Evolutionary conservation across 2,888 invertebrate genomes (phyloP).

Genomic region (Myathropa florea): DNA sequence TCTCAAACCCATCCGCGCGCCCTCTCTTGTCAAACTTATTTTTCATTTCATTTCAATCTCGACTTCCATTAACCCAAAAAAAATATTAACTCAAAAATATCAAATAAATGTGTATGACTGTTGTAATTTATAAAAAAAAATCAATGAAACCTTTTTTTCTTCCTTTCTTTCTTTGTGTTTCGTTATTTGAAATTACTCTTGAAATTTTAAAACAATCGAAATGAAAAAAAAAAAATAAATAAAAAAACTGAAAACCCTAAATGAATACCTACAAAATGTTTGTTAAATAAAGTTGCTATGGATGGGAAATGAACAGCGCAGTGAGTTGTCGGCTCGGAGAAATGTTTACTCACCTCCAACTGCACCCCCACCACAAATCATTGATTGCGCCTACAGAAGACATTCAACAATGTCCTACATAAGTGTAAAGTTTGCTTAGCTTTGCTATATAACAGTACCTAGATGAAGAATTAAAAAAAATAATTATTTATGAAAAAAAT

Average conservation of each 20-base stretch:
- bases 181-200: not conserved
- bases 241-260: slow-evolving; percentile 10
- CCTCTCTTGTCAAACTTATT: not conserved
- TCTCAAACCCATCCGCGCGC: not conserved
- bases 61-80: not conserved
- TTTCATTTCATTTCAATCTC: slow-evolving; percentile 14
- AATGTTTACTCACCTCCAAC: slow-evolving; percentile 78
- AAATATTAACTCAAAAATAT: slow-evolving; percentile 2
- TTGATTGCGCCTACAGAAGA: slow-evolving; percentile 76
- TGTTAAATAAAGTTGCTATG: slow-evolving; percentile 76
- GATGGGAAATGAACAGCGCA: slow-evolving; percentile 77
- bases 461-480: slow-evolving; percentile 4
- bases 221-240: slow-evolving; percentile 13
- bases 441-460: slow-evolving; percentile 4
- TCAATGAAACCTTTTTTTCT: slow-evolving; percentile 48
- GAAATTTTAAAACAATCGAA: not conserved
- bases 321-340: slow-evolving; percentile 73
- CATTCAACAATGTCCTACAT: slow-evolving; percentile 80
- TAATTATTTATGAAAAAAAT: not conserved
- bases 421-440: slow-evolving; percentile 78
- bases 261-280: not conserved
- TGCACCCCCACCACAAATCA: slow-evolving; percentile 75
- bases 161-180: slow-evolving; percentile 59
- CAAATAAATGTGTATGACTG: slow-evolving; percentile 11
- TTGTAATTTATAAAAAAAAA: slow-evolving; percentile 35